Evolutionary conservation across 1,140 invertebrate species (phyloP).

Genomic region (Meloidogyne exigua): DNA sequence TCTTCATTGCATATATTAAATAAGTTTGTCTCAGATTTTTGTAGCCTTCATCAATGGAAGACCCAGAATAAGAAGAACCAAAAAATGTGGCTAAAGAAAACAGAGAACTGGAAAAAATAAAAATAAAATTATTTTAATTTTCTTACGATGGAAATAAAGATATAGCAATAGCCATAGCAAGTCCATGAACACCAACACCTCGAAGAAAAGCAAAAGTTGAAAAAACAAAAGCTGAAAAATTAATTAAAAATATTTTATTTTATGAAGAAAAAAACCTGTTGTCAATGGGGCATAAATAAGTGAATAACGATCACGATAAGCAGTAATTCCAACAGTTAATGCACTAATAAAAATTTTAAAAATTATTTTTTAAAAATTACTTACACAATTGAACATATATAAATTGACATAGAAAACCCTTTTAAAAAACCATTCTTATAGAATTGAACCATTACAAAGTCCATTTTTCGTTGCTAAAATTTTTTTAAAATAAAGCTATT

Average conservation of each 20-base stretch:
- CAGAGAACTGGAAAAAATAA: not conserved
- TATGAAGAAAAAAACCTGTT: not conserved
- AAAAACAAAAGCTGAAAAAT: not conserved
- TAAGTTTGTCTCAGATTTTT: not conserved
- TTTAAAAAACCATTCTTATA: not conserved
- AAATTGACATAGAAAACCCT: not conserved
- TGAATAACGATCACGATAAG: conserved; percentile 26
- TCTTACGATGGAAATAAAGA: not conserved
- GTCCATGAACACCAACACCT: not conserved
- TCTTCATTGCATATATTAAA: not conserved
- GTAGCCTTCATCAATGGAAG: not conserved
- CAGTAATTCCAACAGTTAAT: conserved; percentile 1
- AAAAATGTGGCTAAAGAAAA: not conserved
- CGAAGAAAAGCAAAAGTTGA: not conserved
- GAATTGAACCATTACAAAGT: conserved; percentile 4
- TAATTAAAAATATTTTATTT: too few relatives aligned
- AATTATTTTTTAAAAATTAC: not conserved
- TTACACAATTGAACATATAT: conserved; percentile 18
- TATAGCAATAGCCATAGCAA: not conserved
- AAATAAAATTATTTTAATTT: not conserved
- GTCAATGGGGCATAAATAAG: conserved; percentile 7
- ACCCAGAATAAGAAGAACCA: not conserved
- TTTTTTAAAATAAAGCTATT: not conserved
- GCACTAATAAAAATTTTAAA: not conserved
- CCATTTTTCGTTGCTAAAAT: conserved; percentile 11